Evolutionary conservation across 2,888 invertebrate species (phyloP), one percentile per base, ranked within the genome.

Genomic region (Hypena proboscidalis): DNA sequence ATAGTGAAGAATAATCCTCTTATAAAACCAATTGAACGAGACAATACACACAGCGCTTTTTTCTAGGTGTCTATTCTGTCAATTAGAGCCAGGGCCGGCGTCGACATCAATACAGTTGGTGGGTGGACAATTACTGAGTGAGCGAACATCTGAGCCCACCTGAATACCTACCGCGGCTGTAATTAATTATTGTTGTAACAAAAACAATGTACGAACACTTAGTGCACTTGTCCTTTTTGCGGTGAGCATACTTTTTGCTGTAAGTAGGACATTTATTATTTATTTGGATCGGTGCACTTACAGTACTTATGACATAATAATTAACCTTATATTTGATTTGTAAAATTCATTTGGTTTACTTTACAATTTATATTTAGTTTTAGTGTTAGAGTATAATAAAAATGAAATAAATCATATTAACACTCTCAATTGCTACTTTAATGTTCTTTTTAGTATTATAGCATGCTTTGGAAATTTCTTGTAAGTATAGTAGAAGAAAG

Each of bases 81-180:
- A 63, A 62, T 61, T 65, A 65, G 33, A 64, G 45, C 58, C 80
- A 83, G 76, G 81, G 81, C 73, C 81, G 79, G 73, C 72, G 64
- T 63, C 45, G 39, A 52, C 51, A 55, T 63, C 62, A 70, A 74
- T 72, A 70, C 48, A 54, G 22, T 34, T 36, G 55, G 89, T 88
- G 84, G 88, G 88, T 73, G 86, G 85, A 85, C 84, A 77, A 85
- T 86, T 83, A 83, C 76, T 63, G 74, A 79, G 82, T 82, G 77
- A 74, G 66, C 82, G 77, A 81, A 84, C 83, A 83, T 78, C 79
- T 75, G 74, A 71, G 82, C 86, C 87, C 86, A 86, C 86, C 77
- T 77, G 73, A 80, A 72, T 77, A 67, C 73, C 71, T 74, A 67
- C 70, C 60, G 50, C 60, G 65, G 59, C 62, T 43, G 69, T 83